Evolutionary conservation across 2,797 vertebrate species (phyloP).

Genomic region (Cyclopterus lumpus): DNA sequence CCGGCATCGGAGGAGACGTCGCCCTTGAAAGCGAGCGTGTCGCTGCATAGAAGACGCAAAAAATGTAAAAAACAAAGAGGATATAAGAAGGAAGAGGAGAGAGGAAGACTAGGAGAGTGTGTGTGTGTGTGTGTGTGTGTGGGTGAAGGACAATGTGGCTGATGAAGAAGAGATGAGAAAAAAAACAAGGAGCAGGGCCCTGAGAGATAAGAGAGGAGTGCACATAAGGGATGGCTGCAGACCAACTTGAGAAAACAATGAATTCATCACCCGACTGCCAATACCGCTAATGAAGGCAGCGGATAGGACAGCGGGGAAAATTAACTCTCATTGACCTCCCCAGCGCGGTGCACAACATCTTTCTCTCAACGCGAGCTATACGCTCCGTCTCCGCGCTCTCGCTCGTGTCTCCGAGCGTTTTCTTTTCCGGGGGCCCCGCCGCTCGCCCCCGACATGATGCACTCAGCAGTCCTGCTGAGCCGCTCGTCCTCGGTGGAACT

Average conservation of each 20-base stretch:
- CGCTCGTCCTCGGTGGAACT: slow-evolving; percentile 61
- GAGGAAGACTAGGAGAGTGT: background rate
- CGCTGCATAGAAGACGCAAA: slow-evolving; percentile 14
- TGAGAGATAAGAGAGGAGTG: slow-evolving; percentile 61
- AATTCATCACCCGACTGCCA: slow-evolving; percentile 80
- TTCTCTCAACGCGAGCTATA: slow-evolving; percentile 2
- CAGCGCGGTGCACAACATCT: slow-evolving; percentile 17
- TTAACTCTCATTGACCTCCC: slow-evolving; percentile 77
- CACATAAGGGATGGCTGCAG: slow-evolving; percentile 70
- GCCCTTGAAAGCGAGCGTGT: slow-evolving; percentile 29
- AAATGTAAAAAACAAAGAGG: background rate
- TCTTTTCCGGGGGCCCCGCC: background rate
- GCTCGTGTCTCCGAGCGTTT: background rate
- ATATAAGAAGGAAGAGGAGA: background rate
- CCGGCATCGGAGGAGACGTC: slow-evolving; percentile 33
- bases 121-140: background rate
- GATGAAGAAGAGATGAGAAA: slow-evolving; percentile 47
- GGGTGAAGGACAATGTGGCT: background rate
- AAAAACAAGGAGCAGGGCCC: slow-evolving; percentile 35
- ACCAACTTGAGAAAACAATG: slow-evolving; percentile 77
- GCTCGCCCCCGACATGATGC: slow-evolving; percentile 26
- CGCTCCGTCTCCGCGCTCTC: background rate
- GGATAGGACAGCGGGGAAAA: slow-evolving; percentile 78
- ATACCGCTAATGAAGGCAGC: slow-evolving; percentile 82
- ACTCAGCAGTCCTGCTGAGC: slow-evolving; percentile 46